Evolutionary conservation across 1,140 invertebrate species (phyloP).

Genomic region (Lepidurus couesii): DNA sequence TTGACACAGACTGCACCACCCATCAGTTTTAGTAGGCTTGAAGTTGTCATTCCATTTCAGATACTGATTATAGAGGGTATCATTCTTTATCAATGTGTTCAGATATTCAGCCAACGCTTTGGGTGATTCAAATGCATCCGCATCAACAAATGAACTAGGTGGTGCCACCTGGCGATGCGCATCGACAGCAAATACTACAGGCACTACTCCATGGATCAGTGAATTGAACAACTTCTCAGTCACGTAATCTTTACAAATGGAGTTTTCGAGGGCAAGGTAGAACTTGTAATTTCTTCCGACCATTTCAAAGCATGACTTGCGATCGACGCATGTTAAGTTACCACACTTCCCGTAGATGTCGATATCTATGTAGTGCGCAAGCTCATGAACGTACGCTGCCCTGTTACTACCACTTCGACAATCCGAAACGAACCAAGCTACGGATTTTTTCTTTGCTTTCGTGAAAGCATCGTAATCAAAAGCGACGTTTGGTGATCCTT

Average conservation of each 20-base stretch:
- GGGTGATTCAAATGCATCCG: constrained; percentile 49
- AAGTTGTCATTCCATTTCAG: constrained; percentile 43
- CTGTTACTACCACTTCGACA: not conserved
- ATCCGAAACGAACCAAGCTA: constrained; percentile 26
- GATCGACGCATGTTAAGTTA: not conserved
- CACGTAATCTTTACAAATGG: constrained; percentile 41
- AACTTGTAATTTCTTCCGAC: constrained; percentile 39
- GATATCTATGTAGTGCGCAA: not conserved
- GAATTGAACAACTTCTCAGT: constrained; percentile 42
- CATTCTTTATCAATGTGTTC: constrained; percentile 42
- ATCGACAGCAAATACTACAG: constrained; percentile 38
- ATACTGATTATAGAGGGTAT: constrained; percentile 45
- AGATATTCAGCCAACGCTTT: constrained; percentile 37
- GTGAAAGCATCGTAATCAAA: not conserved
- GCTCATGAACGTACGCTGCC: constrained; percentile 12
- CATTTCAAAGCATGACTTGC: constrained; percentile 32
- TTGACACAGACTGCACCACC: not conserved
- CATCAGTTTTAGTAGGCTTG: not conserved
- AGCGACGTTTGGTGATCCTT: not conserved
- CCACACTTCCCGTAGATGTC: constrained; percentile 29
- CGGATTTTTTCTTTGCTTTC: not conserved
- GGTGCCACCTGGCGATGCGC: constrained; percentile 46
- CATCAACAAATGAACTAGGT: constrained; percentile 44
- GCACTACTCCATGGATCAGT: constrained; percentile 39
- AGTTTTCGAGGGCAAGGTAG: constrained; percentile 34